Base-by-base conservation (phyloP, 2,797 vertebrate genomes). In the Orientallactaga sibirica region DNA sequence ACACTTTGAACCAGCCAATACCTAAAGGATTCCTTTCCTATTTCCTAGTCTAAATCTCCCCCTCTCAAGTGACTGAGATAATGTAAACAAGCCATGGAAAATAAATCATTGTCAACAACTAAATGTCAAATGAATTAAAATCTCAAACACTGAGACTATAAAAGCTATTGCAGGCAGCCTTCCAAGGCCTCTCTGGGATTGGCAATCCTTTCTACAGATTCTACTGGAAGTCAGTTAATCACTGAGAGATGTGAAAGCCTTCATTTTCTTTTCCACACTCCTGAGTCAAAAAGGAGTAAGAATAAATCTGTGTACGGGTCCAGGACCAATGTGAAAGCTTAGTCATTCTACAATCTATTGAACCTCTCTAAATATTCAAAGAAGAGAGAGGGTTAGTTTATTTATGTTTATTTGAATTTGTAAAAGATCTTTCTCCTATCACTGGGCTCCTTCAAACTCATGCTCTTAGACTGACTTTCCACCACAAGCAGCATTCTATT, bases 111-210 rank as follows among this genome's bases (percentile, higher is more conserved):
- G 88, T 94, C 93, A 95, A 97, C 96, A 95, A 91, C 87, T 91
- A 93, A 96, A 91, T 52, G 79, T 88, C 94, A 92, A 97, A 95
- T 97, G 97, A 97, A 97, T 97, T 96, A 95, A 96, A 96, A 80
- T 93, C 29, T 91, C 62, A 0, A 94, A 91, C 91, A 93, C 81
- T 7, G 95, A 66, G 74, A 94, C 74, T 81, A 83, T 81, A 97
- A 97, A 84, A 96, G 84, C 91, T 97, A 93, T 90, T 91, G 97
- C 96, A 93, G 86, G 18, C 3, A 96, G 94, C 71, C 92, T 90
- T 82, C 70, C 1, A 0, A 79, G 73, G 86, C 95, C 96, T 92
- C 91, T 92, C 91, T 76, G 95, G 92, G 86, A 96, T 37, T 33
- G 80, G 83, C 88, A 97, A 87, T 62, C 94, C 87, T 95, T 92